A percentile compares a stretch with the other conserved stretches of the same genome.
phyloP scores from a whole-genome alignment of 2,888 invertebrate species.

The Athalia circularis region DNA sequence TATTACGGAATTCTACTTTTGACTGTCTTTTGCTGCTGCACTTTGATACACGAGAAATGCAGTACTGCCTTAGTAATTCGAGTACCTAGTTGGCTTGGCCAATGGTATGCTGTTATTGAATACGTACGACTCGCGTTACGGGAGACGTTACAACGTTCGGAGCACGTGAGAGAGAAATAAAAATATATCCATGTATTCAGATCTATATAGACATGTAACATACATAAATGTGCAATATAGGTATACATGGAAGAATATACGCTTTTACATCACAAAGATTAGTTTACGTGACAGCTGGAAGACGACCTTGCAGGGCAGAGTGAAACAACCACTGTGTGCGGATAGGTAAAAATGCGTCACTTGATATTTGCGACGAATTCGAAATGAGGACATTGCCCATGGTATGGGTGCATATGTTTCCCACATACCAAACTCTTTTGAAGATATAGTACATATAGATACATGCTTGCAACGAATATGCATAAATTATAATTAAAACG shows the following conservation, averaged over 20 bases:
- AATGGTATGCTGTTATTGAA: constrained; percentile 29
- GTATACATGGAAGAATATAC: neutral
- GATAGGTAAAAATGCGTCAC: neutral
- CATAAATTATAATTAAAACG: too few relatives aligned
- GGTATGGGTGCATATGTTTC: too few relatives aligned
- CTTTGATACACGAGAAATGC: neutral
- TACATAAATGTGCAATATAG: neutral
- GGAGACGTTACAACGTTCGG: neutral
- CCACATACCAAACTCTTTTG: too few relatives aligned
- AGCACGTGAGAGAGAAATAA: neutral
- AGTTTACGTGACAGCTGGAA: neutral
- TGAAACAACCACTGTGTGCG: neutral
- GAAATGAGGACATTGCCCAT: too few relatives aligned
- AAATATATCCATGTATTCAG: neutral
- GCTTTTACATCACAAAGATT: constrained; percentile 17
- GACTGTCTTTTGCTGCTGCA: neutral
- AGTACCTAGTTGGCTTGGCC: constrained; percentile 18
- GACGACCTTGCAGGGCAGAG: neutral
- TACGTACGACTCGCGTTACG: constrained; percentile 18
- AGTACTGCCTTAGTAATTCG: constrained; percentile 15
- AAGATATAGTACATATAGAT: too few relatives aligned
- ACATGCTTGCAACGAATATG: too few relatives aligned
- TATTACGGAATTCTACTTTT: constrained; percentile 12
- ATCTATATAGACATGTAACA: too few relatives aligned
- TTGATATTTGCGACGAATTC: too few relatives aligned